phyloP scores from a whole-genome alignment of 2,113 vertebrate genomes.

The Dicerorhinus sumatrensis region DNA sequence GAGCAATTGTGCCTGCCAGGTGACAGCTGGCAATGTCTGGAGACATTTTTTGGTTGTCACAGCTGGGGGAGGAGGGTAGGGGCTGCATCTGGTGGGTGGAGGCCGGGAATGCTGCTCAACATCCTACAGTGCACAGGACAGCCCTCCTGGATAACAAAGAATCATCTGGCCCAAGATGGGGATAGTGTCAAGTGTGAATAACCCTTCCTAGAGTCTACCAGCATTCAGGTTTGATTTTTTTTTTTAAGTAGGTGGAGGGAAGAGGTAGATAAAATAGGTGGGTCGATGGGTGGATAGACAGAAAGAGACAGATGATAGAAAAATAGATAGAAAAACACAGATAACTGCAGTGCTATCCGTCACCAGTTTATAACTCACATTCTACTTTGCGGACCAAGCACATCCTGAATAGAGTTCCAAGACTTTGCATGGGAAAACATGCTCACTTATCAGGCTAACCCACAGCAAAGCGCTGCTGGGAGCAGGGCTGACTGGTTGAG shows the following conservation, averaged over 20 bases:
- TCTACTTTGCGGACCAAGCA: neutral
- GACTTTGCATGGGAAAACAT: neutral
- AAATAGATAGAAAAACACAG: neutral
- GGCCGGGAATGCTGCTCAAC: neutral
- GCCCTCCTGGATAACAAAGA: neutral
- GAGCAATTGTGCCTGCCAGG: neutral
- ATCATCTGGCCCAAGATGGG: neutral
- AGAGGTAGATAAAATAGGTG: neutral
- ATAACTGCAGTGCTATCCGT: neutral
- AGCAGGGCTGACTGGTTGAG: neutral
- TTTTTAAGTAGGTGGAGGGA: neutral
- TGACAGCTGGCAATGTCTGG: neutral
- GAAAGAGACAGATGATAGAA: rapidly evolving
- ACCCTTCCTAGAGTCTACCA: neutral
- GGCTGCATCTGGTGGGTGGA: neutral
- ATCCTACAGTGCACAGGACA: neutral
- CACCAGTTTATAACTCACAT: neutral
- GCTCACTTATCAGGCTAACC: neutral
- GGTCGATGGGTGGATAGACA: neutral
- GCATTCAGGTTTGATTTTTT: neutral
- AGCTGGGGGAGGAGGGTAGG: neutral
- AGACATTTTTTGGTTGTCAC: neutral
- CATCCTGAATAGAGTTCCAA: neutral
- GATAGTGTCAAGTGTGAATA: neutral
- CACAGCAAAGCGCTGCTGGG: neutral